phyloP scores from a whole-genome alignment of 2,888 invertebrate genomes.

The Athalia rosae region DNA sequence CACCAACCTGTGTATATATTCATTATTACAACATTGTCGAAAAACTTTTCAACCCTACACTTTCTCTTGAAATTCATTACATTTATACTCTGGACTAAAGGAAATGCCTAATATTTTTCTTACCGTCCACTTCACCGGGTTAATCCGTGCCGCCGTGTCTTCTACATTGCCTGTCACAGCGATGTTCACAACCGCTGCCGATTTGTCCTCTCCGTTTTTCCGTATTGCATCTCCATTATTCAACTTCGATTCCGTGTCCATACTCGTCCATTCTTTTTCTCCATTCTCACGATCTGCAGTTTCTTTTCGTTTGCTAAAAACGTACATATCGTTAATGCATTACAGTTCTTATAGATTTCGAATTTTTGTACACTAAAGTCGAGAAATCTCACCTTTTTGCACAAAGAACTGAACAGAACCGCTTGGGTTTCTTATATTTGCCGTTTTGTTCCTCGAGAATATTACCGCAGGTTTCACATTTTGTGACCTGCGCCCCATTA shows the following conservation, averaged over 20 bases:
- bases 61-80: not conserved
- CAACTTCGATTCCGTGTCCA: conserved; percentile 65
- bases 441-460: conserved; percentile 70
- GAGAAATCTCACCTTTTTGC: conserved; percentile 77
- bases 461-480: conserved; percentile 86
- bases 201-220: conserved; percentile 73
- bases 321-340: conserved; percentile 9
- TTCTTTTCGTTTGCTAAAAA: conserved; percentile 67
- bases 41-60: not conserved
- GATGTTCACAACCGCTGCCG: conserved; percentile 55
- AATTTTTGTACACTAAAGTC: conserved; percentile 27
- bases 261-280: conserved; percentile 70
- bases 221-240: conserved; percentile 61
- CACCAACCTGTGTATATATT: conserved; percentile 79
- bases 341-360: conserved; percentile 18
- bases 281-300: conserved; percentile 61
- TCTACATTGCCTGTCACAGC: conserved; percentile 60
- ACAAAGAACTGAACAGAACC: conserved; percentile 86
- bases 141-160: conserved; percentile 74
- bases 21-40: conserved; percentile 4
- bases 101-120: conserved; percentile 58
- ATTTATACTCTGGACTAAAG: not conserved
- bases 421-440: conserved; percentile 83
- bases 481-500: conserved; percentile 75
- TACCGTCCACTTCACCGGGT: conserved; percentile 82